phyloP scores from a whole-genome alignment of 2,797 vertebrate species.

The Neosalanx taihuensis region DNA sequence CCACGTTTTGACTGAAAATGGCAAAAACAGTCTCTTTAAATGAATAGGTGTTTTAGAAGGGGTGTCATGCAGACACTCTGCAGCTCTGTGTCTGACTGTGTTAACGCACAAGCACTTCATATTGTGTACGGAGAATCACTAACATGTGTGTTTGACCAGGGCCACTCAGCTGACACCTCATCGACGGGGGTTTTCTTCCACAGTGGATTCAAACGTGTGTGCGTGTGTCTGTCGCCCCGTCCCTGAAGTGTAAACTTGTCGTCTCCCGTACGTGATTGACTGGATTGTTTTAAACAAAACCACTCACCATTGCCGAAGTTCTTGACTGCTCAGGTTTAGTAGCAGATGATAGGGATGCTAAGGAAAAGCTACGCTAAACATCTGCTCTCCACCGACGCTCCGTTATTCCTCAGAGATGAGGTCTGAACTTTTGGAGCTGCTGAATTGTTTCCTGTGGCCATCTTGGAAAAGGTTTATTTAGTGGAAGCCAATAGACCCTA shows the following conservation, averaged over 20 bases:
- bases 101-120: conserved; percentile 15
- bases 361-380: conserved; percentile 46
- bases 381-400: conserved; percentile 57
- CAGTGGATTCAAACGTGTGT: neutral
- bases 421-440: conserved; percentile 63
- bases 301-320: neutral
- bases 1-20: conserved; percentile 26
- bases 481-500: conserved; percentile 73
- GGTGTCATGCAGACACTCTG: conserved; percentile 29
- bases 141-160: conserved; percentile 12
- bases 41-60: conserved; percentile 37
- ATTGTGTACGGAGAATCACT: conserved; percentile 29
- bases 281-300: neutral
- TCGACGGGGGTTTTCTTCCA: conserved; percentile 5
- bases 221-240: neutral
- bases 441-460: conserved; percentile 87
- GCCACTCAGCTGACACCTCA: conserved; percentile 14
- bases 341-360: neutral
- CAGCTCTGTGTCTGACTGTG: conserved; percentile 30
- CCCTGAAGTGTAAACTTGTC: neutral
- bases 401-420: conserved; percentile 45
- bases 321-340: too few species aligned
- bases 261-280: neutral
- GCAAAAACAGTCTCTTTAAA: conserved; percentile 34
- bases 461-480: conserved; percentile 77